Evolutionary conservation across 2,113 vertebrate species (phyloP).

Genomic region (Pelusios castaneus): DNA sequence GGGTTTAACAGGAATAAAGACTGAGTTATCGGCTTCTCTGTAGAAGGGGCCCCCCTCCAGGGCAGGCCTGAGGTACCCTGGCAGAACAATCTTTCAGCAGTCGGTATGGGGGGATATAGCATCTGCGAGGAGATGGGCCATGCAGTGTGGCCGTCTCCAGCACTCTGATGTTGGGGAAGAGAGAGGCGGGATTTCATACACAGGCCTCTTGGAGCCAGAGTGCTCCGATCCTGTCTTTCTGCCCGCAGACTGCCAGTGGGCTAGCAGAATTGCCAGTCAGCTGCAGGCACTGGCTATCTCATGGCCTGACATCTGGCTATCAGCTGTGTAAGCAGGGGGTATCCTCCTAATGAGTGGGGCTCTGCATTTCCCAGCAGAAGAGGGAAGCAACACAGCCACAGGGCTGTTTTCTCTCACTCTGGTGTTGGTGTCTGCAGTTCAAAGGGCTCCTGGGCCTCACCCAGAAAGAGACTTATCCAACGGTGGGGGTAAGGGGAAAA

Average conservation of each 20-base stretch:
- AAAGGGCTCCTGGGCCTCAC: constrained; percentile 21
- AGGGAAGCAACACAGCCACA: not conserved
- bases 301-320: constrained; percentile 27
- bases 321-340: constrained; percentile 47
- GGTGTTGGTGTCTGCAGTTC: constrained; percentile 7
- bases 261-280: not conserved
- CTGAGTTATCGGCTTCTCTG: not conserved
- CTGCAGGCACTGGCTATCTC: not conserved
- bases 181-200: not conserved
- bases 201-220: not conserved
- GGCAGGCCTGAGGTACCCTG: not conserved
- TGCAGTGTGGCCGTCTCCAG: not conserved
- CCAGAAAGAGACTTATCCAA: not conserved
- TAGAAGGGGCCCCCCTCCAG: not conserved
- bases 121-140: not conserved
- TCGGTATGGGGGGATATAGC: not conserved
- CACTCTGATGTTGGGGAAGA: not conserved
- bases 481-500: not conserved
- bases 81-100: not conserved
- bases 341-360: constrained; percentile 1
- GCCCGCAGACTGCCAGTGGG: not conserved
- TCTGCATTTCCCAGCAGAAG: not conserved
- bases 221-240: not conserved
- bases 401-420: not conserved
- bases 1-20: not conserved